These are phyloP conservation scores for Crenichthys baileyi DNA, from an alignment of 2,797 vertebrate genomes.

Conservation along the genomic window DNA sequence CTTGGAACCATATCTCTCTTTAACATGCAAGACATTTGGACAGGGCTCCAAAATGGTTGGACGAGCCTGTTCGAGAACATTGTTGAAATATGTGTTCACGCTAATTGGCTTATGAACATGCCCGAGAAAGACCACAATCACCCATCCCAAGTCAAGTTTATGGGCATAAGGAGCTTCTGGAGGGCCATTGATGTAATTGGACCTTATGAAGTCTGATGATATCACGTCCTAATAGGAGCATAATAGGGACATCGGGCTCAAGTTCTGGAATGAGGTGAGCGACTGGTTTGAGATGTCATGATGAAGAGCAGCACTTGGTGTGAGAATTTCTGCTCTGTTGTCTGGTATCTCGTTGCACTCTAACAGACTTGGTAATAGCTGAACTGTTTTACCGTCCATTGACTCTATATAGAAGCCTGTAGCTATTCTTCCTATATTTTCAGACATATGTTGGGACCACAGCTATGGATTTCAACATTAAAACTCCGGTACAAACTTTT, in stretches of 20 bases:
- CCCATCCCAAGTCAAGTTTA: neutral
- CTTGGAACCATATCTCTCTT: neutral
- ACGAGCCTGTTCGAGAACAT: neutral
- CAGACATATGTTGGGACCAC: no score
- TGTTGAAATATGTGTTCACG: neutral
- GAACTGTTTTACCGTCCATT: neutral
- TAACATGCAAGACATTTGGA: neutral
- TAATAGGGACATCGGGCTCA: neutral
- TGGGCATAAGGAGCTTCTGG: neutral
- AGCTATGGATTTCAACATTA: no score
- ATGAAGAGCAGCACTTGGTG: neutral
- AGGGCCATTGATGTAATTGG: neutral
- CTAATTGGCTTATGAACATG: neutral
- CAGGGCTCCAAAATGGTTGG: neutral
- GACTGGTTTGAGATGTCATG: slow-evolving; percentile 2
- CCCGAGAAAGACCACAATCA: neutral
- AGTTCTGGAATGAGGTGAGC: slow-evolving; percentile 5
- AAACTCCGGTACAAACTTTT: no score
- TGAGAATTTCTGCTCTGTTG: slow-evolving; percentile 15
- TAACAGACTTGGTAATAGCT: neutral
- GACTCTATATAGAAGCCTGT: slow-evolving; percentile 9
- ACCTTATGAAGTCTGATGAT: neutral
- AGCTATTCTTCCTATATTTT: neutral
- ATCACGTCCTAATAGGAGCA: neutral
- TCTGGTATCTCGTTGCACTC: slow-evolving; percentile 18